A percentile compares a stretch with the other conserved stretches of the same genome.
These are phyloP conservation scores for Bubalus kerabau DNA, from an alignment of 2,113 vertebrate species.

Conservation along the genomic window DNA sequence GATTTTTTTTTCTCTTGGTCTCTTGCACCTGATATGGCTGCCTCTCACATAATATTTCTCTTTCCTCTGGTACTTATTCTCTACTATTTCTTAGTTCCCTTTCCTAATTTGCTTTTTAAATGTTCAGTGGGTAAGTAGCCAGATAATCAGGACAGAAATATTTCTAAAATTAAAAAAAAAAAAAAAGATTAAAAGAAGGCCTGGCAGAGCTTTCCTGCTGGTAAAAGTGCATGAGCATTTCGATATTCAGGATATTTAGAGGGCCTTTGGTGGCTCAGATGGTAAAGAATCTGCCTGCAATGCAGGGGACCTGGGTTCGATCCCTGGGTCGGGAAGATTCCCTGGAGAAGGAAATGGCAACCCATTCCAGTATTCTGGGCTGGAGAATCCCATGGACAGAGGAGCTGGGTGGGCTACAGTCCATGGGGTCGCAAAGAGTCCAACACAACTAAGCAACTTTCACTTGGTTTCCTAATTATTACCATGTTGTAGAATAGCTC, in stretches of 20 bases:
- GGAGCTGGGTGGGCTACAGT: not conserved
- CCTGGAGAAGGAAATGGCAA: not conserved
- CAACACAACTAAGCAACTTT: not conserved
- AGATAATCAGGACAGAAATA: not conserved
- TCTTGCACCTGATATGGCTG: not conserved
- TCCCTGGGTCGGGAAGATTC: not conserved
- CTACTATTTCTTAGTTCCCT: not conserved
- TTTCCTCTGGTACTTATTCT: not conserved
- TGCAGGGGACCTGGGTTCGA: not conserved
- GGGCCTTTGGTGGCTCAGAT: not conserved
- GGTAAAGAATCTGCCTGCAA: not conserved
- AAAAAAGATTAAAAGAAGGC: not conserved
- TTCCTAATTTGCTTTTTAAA: constrained; percentile 19
- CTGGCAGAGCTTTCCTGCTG: not conserved
- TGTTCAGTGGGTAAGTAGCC: not conserved
- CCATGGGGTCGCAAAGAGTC: not conserved
- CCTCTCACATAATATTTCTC: not conserved
- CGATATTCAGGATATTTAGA: not conserved
- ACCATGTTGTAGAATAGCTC: not conserved
- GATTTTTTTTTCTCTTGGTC: not conserved
- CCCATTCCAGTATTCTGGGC: not conserved
- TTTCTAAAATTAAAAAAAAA: constrained; percentile 14
- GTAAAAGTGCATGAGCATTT: not conserved
- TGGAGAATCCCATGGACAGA: not conserved
- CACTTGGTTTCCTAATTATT: not conserved